Evolutionary conservation across 2,797 vertebrate species (phyloP), one percentile per base, ranked within the genome.

Genomic region (Sorex maritimensis): DNA sequence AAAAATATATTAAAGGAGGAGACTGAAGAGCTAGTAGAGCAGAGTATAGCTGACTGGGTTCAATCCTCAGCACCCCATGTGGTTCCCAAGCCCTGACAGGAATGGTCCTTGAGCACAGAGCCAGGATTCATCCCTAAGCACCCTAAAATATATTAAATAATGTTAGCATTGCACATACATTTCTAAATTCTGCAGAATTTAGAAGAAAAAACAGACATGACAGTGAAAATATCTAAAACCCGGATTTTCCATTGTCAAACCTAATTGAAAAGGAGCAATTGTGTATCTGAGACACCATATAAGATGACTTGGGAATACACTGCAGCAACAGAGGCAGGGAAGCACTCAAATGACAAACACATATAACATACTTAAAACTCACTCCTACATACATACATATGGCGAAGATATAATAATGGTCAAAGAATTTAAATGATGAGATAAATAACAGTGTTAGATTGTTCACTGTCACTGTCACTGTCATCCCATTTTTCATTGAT

Each of bases 191-290:
- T 30, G 63, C 8, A 1, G 26, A 58, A 58, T 58, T 19, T 58
- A 58, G 19, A 34, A 83, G 52, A 75, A n/a, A 10, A 4, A 7
- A 13, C 1, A 80, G 65, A 23, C 41, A 67, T 19, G 67, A 7
- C 3, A 34, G 49, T 4, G 5, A 15, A 4, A 19, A 26, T 1
- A 6, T 23, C 1, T 0, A 23, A 14, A 23, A 63, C 19, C 34
- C 65, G 55, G 74, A 44, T 23, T 88, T 49, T 81, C 44, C 28
- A 12, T 49, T 0, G 58, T 26, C 15, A 44, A n/a, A 1, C 11
- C 1, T 61, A 6, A 24, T 46, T 46, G 30, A 49, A 44, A 24
- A 90, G 86, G 7, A 34, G 0, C 34, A 30, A 81, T 49, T 86
- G 63, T 65, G 52, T 9, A 44, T 28, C 21, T 34, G 23, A 19